Percentiles rank a stretch among this genome's conserved stretches.
These are phyloP conservation scores for Albula goreensis DNA, from an alignment of 2,113 vertebrate genomes.

Conservation along the genomic window DNA sequence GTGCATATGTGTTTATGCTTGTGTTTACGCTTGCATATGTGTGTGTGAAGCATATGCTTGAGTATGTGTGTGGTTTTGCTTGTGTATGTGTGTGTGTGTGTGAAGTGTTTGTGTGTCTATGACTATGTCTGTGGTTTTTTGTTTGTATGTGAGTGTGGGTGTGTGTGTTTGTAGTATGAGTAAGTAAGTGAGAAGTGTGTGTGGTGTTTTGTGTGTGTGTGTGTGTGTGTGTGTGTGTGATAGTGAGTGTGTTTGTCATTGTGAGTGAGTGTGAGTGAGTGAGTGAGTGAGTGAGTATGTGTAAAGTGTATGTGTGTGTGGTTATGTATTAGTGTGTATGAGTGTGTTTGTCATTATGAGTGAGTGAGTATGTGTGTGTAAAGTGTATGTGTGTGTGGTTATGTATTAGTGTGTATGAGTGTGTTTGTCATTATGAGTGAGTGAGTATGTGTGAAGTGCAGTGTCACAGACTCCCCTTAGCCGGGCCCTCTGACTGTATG, in stretches of 20 bases:
- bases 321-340: slow-evolving; percentile 12
- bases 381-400: background rate
- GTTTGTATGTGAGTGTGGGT: slow-evolving; percentile 17
- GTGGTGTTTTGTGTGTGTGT: slow-evolving; percentile 1
- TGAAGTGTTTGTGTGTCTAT: background rate
- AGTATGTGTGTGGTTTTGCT: background rate
- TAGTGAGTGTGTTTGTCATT: background rate
- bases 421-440: background rate
- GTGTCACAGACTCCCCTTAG: background rate
- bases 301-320: slow-evolving; percentile 2
- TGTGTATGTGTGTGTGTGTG: slow-evolving; percentile 36
- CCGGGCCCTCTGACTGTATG: slow-evolving; percentile 14
- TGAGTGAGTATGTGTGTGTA: slow-evolving; percentile 15
- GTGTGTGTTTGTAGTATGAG: slow-evolving; percentile 19
- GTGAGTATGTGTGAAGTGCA: background rate
- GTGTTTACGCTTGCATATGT: too few relatives aligned
- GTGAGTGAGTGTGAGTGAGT: background rate
- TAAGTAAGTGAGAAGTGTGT: background rate
- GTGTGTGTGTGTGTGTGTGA: slow-evolving; percentile 22
- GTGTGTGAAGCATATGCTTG: background rate
- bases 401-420: background rate
- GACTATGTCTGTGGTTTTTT: too few relatives aligned
- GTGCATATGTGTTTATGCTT: too few relatives aligned
- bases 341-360: background rate
- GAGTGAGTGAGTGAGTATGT: background rate